These are phyloP conservation scores for Anabacerthia variegaticeps DNA, from an alignment of 2,797 vertebrate species.

Conservation along the genomic window DNA sequence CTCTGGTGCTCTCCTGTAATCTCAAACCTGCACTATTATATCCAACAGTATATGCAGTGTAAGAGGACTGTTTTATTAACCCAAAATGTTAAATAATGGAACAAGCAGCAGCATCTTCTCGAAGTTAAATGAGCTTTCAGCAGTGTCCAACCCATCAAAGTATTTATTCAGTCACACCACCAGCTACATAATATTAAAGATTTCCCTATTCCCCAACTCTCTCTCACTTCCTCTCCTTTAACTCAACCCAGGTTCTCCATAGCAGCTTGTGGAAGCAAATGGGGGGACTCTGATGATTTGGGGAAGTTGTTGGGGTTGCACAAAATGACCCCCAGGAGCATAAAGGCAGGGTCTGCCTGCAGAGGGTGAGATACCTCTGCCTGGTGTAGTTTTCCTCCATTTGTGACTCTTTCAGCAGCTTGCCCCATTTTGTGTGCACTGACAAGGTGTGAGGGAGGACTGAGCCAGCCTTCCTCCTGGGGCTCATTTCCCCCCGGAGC, in stretches of 20 bases:
- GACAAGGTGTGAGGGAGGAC: not conserved
- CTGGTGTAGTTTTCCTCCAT: no score
- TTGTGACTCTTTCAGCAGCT: no score
- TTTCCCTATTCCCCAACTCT: not conserved
- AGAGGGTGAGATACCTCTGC: no score
- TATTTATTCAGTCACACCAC: not conserved
- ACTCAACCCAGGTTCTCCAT: not conserved
- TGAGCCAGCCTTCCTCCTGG: no score
- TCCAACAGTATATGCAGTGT: not conserved
- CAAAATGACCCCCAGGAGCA: not conserved
- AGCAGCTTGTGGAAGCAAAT: not conserved
- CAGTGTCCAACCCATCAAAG: not conserved
- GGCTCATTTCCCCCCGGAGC: no score
- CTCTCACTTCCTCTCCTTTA: not conserved
- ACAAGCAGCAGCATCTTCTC: not conserved
- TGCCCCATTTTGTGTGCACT: no score
- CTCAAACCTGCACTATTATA: not conserved
- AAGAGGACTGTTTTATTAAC: not conserved
- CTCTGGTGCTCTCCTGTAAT: not conserved
- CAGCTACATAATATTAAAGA: not conserved
- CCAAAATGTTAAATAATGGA: not conserved
- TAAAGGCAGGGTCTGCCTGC: not conserved
- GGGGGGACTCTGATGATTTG: no score
- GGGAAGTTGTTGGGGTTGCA: not conserved
- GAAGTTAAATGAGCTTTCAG: not conserved